Conservation (phyloP, 2,888 invertebrate species). For the Epirrhoe tristata region DNA sequence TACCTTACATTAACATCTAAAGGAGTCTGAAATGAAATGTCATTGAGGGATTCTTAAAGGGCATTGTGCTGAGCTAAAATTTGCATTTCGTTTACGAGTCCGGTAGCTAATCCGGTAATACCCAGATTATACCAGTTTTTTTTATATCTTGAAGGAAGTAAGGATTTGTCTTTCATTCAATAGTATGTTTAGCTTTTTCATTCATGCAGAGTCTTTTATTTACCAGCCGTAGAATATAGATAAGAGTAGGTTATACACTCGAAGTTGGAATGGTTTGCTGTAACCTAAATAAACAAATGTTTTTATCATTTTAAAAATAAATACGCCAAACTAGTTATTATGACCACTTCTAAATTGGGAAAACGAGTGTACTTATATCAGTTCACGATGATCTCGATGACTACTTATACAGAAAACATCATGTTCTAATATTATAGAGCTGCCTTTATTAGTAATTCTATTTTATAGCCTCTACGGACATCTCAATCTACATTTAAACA, state of each 20-base stretch:
- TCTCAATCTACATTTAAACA: neutral
- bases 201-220: constrained; percentile 6
- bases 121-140: constrained; percentile 44
- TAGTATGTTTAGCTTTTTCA: constrained; percentile 5
- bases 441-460: constrained; percentile 7
- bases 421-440: constrained; percentile 19
- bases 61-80: constrained; percentile 28
- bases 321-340: constrained; percentile 10
- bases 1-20: constrained; percentile 69
- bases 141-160: constrained; percentile 21
- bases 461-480: neutral
- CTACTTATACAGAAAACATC: constrained; percentile 17
- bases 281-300: neutral
- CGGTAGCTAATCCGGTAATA: constrained; percentile 67
- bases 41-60: constrained; percentile 28
- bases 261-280: too few relatives aligned
- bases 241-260: neutral
- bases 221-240: neutral
- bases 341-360: constrained; percentile 19
- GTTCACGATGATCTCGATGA: constrained; percentile 25
- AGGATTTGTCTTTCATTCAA: constrained; percentile 26
- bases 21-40: constrained; percentile 56
- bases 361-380: constrained; percentile 19
- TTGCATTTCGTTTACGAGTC: constrained; percentile 43
- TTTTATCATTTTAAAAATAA: neutral